Base-by-base conservation (phyloP, 2,888 invertebrate species). In the Eristalis pertinax region DNA sequence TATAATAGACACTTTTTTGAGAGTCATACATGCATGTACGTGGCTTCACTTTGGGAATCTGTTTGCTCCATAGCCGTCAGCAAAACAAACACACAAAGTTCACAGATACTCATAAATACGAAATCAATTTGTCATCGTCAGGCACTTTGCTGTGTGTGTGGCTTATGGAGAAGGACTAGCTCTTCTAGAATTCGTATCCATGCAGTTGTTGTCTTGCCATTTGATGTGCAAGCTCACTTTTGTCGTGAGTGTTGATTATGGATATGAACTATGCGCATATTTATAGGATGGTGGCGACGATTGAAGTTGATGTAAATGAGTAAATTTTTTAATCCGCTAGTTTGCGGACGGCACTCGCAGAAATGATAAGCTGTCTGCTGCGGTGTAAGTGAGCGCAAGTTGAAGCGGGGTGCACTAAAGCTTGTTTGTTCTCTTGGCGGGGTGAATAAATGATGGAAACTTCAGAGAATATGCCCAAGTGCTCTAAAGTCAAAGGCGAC, bases 41-140 rank as follows among this genome's bases (percentile, higher is more conserved):
- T 19, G 19, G 19, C 19, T 50, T 50, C 50, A 50, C 7, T 50
- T 50, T 19, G 8, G 19, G 22, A 58, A 70, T 26, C 60, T 62
- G 73, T 73, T 69, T 63, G 69, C 77, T 70, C 63, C 22, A 22
- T 13, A 70, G 68, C 50, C 64, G 41, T 68, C 72, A 68, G 32
- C 22, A 26, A 29, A 15, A 22, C 41, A 70, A 41, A 65, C 68
- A 69, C 4, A 84, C 72, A 76, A 58, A 69, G 64, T 60, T 81
- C 69, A 73, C 62, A 85, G 81, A 77, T 81, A 73, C 67, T 79
- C 72, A 79, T 79, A 60, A 81, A 77, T 85, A 76, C 81, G 73
- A 81, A 81, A 81, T 81, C 85, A 85, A 85, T 85, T 85, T 85
- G 85, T 85, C 85, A 85, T 81, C 72, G 80, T 85, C 73, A 38